phyloP scores from a whole-genome alignment of 2,888 invertebrate genomes.

The Pemphredon lugubris region DNA sequence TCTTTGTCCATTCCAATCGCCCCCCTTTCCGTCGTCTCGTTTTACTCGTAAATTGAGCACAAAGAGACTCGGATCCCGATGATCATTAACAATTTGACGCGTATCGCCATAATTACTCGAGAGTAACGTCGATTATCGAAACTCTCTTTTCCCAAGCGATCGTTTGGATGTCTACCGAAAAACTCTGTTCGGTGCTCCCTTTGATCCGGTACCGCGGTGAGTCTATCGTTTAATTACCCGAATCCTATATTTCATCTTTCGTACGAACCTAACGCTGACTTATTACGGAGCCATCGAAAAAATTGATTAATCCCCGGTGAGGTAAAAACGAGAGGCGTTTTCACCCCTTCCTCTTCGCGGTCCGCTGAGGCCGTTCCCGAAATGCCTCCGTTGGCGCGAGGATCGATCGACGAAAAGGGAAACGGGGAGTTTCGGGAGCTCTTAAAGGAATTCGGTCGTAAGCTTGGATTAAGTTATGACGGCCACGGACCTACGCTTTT shows the following conservation, averaged over 20 bases:
- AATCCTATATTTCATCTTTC: conserved; percentile 22
- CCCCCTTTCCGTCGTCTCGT: too few species aligned
- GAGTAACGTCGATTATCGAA: too few species aligned
- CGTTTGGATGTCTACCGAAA: too few species aligned
- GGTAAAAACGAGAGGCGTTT: neutral
- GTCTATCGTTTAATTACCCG: conserved; percentile 42
- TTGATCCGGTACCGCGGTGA: conserved; percentile 51
- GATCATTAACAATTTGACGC: too few species aligned
- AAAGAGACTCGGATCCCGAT: too few species aligned
- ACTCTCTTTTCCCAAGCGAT: too few species aligned
- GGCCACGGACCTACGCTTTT: conserved; percentile 27
- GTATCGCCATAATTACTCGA: too few species aligned
- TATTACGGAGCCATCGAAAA: conserved; percentile 31
- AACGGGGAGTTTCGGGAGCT: conserved; percentile 4
- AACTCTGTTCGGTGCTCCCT: too few species aligned
- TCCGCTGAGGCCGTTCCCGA: conserved; percentile 16
- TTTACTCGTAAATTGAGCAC: too few species aligned
- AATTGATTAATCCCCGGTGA: conserved; percentile 43
- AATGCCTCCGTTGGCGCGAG: conserved; percentile 14
- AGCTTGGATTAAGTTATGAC: conserved; percentile 67
- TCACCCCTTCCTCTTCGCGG: neutral
- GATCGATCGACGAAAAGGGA: conserved; percentile 31
- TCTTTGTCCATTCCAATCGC: too few species aligned
- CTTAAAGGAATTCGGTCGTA: conserved; percentile 53
- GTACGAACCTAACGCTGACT: conserved; percentile 22